Evolutionary conservation across 2,888 invertebrate species (phyloP).

Genomic region (Apomyelois bistriatella): DNA sequence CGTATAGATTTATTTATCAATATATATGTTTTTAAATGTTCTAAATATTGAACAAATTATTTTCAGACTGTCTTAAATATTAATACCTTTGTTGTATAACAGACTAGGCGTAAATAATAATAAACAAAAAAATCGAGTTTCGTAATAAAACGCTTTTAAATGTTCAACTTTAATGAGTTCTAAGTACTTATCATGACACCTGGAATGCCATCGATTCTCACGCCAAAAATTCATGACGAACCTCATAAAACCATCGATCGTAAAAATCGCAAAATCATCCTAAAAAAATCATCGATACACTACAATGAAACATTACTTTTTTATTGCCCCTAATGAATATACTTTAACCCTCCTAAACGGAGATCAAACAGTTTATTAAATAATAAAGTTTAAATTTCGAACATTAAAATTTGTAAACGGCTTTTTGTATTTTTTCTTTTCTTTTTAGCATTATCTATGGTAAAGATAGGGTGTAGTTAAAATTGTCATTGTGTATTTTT

Average conservation of each 20-base stretch:
- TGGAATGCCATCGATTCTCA: constrained; percentile 50
- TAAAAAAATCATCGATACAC: constrained; percentile 65
- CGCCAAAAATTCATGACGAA: constrained; percentile 45
- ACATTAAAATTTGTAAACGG: constrained; percentile 74
- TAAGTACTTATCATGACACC: constrained; percentile 29
- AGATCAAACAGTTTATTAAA: constrained; percentile 59
- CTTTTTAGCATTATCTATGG: constrained; percentile 42
- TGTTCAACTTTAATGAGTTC: constrained; percentile 4
- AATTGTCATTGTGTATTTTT: constrained; percentile 58
- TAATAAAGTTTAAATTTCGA: constrained; percentile 60
- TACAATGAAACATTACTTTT: constrained; percentile 70
- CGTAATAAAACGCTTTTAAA: not conserved
- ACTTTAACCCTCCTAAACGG: constrained; percentile 43
- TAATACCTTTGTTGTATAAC: no score
- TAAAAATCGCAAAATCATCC: constrained; percentile 75
- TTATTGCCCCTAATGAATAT: constrained; percentile 74
- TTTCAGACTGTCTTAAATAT: no score
- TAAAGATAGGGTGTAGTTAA: constrained; percentile 50
- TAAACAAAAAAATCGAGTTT: no score
- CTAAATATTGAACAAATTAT: no score
- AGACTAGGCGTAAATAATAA: no score
- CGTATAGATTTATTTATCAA: no score
- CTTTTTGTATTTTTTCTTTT: constrained; percentile 42
- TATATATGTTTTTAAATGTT: no score
- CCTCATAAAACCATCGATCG: constrained; percentile 64